Evolutionary conservation across 2,113 vertebrate species (phyloP).

Genomic region (Siphamia tubifer): DNA sequence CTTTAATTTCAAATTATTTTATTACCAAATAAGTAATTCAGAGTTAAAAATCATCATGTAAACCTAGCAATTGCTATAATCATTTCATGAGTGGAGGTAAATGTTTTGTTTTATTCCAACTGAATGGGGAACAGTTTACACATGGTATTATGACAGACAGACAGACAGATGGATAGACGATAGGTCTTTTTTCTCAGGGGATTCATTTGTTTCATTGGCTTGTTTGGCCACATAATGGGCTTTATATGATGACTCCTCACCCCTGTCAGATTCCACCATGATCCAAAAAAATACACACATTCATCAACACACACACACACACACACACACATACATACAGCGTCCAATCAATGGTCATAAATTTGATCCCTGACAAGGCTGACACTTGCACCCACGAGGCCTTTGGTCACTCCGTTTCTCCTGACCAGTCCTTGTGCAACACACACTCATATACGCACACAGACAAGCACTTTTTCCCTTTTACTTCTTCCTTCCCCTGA

Average conservation of each 20-base stretch:
- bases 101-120: too few species aligned
- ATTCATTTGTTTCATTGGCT: constrained; percentile 63
- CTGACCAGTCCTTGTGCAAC: constrained; percentile 61
- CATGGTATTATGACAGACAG: too few species aligned
- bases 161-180: neutral
- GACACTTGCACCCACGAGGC: constrained; percentile 80
- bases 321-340: constrained; percentile 24
- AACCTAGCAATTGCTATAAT: too few species aligned
- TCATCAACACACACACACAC: constrained; percentile 40
- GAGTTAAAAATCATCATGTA: too few species aligned
- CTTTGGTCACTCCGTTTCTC: constrained; percentile 61
- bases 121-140: too few species aligned
- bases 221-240: constrained; percentile 61
- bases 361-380: constrained; percentile 88
- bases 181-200: constrained; percentile 31
- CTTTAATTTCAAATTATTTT: too few species aligned
- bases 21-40: too few species aligned
- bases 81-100: too few species aligned
- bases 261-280: constrained; percentile 67
- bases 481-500: constrained; percentile 81
- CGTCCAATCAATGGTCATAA: constrained; percentile 87
- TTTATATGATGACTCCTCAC: constrained; percentile 77
- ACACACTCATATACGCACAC: constrained; percentile 26
- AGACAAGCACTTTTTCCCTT: constrained; percentile 35
- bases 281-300: constrained; percentile 53